Conservation (phyloP, 2,113 vertebrate species). For the Burhinus bistriatus region DNA sequence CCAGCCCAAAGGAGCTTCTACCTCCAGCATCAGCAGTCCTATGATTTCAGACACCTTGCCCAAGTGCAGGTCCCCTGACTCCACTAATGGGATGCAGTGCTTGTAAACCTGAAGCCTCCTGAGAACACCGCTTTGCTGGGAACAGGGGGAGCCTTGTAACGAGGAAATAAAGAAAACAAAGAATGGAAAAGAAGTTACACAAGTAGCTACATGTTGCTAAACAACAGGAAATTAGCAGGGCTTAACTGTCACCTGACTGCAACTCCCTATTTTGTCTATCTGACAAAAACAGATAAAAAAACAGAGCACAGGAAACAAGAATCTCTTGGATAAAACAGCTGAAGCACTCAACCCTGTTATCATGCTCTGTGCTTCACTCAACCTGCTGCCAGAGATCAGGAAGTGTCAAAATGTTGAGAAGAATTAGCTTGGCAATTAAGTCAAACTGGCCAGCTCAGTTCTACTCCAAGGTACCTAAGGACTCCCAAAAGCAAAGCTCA, state of each 20-base stretch:
- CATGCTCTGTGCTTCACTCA: neutral
- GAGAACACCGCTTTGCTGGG: constrained; percentile 73
- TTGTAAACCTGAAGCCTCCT: constrained; percentile 85
- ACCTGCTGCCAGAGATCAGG: neutral
- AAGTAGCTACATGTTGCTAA: neutral
- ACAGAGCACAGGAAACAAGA: neutral
- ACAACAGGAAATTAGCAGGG: neutral
- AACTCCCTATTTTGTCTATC: neutral
- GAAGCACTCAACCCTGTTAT: neutral
- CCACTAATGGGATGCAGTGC: constrained; percentile 85
- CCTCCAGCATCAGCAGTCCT: constrained; percentile 95
- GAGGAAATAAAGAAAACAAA: neutral
- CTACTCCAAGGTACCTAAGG: too few species aligned
- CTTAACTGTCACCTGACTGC: neutral
- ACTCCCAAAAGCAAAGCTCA: neutral
- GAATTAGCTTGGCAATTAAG: neutral
- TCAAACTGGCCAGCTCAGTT: neutral
- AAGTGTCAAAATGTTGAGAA: neutral
- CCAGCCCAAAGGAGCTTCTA: constrained; percentile 36
- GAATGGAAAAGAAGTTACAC: neutral
- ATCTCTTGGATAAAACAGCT: neutral
- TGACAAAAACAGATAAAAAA: neutral
- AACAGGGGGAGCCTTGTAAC: constrained; percentile 82
- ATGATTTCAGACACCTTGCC: constrained; percentile 88
- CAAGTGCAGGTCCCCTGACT: constrained; percentile 89